These are phyloP conservation scores for Calliscelio sp. DNA, from an alignment of 2,888 invertebrate genomes.

Conservation along the genomic window DNA sequence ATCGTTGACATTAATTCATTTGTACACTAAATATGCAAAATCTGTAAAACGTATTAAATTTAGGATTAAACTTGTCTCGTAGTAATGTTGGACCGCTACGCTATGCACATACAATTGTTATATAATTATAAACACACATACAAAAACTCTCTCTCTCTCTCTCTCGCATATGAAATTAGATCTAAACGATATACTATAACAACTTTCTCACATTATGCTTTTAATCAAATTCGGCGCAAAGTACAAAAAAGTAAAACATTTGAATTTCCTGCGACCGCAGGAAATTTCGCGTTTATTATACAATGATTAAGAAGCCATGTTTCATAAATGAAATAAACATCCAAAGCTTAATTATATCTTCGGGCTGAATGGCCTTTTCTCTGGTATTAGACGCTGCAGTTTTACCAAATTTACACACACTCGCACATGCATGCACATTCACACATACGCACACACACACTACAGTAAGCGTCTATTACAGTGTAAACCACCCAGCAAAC, in stretches of 20 bases:
- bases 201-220: conserved; percentile 1
- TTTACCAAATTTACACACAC: conserved; percentile 68
- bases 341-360: conserved; percentile 50
- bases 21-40: neutral
- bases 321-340: conserved; percentile 56
- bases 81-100: too few relatives aligned
- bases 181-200: too few relatives aligned
- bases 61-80: neutral
- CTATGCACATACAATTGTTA: too few relatives aligned
- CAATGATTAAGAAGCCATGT: conserved; percentile 42
- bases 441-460: too few relatives aligned
- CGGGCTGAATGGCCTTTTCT: conserved; percentile 1
- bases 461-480: conserved; percentile 54
- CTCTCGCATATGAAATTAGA: too few relatives aligned
- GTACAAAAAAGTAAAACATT: conserved; percentile 25
- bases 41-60: too few relatives aligned
- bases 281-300: conserved; percentile 15
- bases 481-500: conserved; percentile 55
- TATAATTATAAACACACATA: too few relatives aligned
- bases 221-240: neutral
- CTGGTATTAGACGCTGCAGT: conserved; percentile 41
- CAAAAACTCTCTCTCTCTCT: too few relatives aligned
- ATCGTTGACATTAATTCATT: conserved; percentile 11
- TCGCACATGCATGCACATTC: too few relatives aligned
- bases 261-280: conserved; percentile 37